Evolutionary conservation across 30 jellyfish, hydroid and myxozoan species (phyloP).

Genomic region (Aurelia sp.): DNA sequence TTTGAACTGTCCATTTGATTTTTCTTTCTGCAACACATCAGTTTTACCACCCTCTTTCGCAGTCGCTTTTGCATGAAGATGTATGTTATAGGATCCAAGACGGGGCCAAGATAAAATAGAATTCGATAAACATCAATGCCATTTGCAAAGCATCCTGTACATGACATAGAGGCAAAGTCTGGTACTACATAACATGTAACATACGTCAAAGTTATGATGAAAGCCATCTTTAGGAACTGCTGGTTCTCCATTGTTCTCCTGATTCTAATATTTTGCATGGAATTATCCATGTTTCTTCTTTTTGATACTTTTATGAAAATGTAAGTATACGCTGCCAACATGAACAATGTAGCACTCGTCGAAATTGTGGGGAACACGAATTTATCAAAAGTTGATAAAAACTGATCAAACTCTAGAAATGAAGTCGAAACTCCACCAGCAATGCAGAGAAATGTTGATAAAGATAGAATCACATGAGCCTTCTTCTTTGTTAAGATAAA

Average conservation of each 20-base stretch:
- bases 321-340: not conserved
- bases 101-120: not conserved
- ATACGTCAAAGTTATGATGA: not conserved
- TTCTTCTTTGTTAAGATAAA: not conserved
- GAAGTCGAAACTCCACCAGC: not conserved
- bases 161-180: not conserved
- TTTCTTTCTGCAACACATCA: too few relatives aligned
- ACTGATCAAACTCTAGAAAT: not conserved
- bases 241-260: not conserved
- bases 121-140: not conserved
- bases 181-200: not conserved
- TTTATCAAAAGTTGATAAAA: not conserved
- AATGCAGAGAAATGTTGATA: not conserved
- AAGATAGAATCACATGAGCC: not conserved
- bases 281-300: not conserved
- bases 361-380: not conserved
- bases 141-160: not conserved
- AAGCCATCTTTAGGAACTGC: not conserved
- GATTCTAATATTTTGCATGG: not conserved
- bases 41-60: not conserved
- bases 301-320: not conserved
- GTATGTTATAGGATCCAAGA: not conserved
- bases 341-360: not conserved
- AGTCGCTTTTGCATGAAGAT: slow-evolving; percentile 4
- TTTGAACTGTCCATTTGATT: too few relatives aligned